Evolutionary conservation across 2,797 vertebrate genomes (phyloP), one percentile per base, ranked within the genome.

Genomic region (Sebastes jordani): DNA sequence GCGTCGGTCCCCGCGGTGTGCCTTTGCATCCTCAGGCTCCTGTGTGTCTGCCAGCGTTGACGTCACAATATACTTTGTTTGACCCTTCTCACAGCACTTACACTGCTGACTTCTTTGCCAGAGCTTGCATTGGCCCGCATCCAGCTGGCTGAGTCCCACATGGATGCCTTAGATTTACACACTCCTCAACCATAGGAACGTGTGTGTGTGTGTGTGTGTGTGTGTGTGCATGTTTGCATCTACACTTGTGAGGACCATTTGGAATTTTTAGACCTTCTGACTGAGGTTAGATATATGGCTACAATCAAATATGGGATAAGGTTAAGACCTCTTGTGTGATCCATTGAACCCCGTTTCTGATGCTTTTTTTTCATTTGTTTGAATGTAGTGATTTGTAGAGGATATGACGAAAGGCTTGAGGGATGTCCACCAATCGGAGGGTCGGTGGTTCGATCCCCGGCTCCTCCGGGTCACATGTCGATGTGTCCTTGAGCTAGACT

Each of bases 31-130:
- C 67, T 66, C 6, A 29, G 27, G 70, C 71, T 82, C 79, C 61
- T 81, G 54, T 73, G 34, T 68, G 76, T 87, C 81, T 91, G 90
- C 88, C 88, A 85, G 85, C 18, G 29, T 55, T 32, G 36, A 90
- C 84, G 76, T 93, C 90, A 92, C 81, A 42, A 20, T 81, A 83
- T 90, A 91, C 91, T 91, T 77, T 86, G 81, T 84, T 78, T 94
- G 93, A 94, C 91, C 92, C 89, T 86, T 74, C 81, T 68, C 60
- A 42, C 90, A 78, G 83, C 83, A 84, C 86, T 88, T 82, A 79
- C 80, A 71, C 86, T 83, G 77, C 85, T 89, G 88, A 86, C 88
- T 85, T 88, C 83, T 88, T 86, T 91, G 87, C 87, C 85, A 87
- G 82, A 78, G 78, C 85, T 89, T 74, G 58, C 18, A 13, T 86